Evolutionary conservation across 2,797 vertebrate species (phyloP).

Genomic region (Fundulus diaphanus): DNA sequence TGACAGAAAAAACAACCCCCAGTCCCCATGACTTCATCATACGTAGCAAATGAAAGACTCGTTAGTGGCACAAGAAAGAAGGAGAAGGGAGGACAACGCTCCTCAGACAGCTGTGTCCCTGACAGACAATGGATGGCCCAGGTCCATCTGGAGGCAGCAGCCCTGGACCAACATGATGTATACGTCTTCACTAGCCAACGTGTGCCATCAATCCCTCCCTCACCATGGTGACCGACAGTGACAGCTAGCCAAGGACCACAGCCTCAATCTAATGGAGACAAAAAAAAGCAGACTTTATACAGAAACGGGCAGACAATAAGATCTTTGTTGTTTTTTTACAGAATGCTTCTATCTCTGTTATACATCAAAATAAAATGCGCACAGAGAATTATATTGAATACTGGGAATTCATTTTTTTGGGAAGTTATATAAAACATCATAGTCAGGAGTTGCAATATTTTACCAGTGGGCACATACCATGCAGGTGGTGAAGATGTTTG

Average conservation of each 20-base stretch:
- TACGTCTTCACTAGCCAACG: constrained; percentile 94
- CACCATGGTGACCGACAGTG: constrained; percentile 84
- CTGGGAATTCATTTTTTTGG: background rate
- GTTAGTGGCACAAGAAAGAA: constrained; percentile 53
- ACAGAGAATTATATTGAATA: background rate
- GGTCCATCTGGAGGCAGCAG: constrained; percentile 95
- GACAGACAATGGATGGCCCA: constrained; percentile 96
- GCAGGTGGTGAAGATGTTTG: background rate
- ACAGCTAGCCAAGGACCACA: constrained; percentile 76
- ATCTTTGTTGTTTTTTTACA: background rate
- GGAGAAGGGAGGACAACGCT: constrained; percentile 46
- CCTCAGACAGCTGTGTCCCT: constrained; percentile 92
- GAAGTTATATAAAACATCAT: background rate
- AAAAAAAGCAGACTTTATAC: constrained; percentile 5
- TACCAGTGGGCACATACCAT: background rate
- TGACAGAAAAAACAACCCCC: constrained; percentile 22
- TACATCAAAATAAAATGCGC: background rate
- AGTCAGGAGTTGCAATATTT: background rate
- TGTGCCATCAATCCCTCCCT: constrained; percentile 92
- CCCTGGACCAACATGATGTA: constrained; percentile 96
- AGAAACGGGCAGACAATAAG: background rate
- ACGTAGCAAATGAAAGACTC: constrained; percentile 38
- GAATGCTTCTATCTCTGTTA: background rate
- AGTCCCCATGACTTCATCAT: constrained; percentile 18
- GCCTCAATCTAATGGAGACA: constrained; percentile 55